Percentiles rank a stretch among this genome's conserved stretches.
These are phyloP conservation scores for Tillus elongatus DNA, from an alignment of 2,888 invertebrate genomes.

Conservation along the genomic window DNA sequence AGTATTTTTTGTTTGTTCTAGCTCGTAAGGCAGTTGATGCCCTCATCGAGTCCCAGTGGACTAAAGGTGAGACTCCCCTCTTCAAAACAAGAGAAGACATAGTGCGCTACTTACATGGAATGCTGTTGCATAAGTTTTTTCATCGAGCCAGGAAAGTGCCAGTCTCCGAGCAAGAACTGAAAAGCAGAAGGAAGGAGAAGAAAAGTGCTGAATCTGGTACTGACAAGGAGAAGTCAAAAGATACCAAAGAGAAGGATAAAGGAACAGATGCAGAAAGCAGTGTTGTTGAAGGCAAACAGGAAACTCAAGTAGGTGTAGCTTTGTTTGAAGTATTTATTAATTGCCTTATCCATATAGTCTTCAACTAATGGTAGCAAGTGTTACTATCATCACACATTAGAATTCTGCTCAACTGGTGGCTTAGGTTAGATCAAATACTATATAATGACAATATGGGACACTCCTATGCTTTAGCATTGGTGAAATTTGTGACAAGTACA, in stretches of 20 bases:
- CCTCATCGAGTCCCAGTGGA: constrained; percentile 85
- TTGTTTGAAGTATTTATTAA: background rate
- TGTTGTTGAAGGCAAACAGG: constrained; percentile 45
- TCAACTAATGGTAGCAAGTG: too few species aligned
- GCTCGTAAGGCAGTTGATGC: constrained; percentile 94
- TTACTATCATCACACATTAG: too few species aligned
- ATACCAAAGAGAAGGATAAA: constrained; percentile 42
- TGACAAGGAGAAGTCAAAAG: constrained; percentile 46
- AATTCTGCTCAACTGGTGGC: too few species aligned
- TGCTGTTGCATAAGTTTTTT: constrained; percentile 89
- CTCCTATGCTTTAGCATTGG: too few species aligned
- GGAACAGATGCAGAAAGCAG: constrained; percentile 46
- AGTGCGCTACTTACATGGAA: constrained; percentile 68
- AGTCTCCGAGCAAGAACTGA: constrained; percentile 59
- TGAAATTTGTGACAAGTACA: too few species aligned
- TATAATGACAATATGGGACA: too few species aligned
- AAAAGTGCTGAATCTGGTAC: constrained; percentile 34
- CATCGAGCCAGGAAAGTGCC: constrained; percentile 88
- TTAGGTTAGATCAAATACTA: too few species aligned
- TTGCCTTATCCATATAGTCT: too few species aligned
- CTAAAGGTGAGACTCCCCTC: constrained; percentile 60
- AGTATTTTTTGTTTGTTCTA: too few species aligned
- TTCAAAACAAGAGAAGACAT: constrained; percentile 77
- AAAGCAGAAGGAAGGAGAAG: constrained; percentile 51
- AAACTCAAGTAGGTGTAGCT: constrained; percentile 32